Base-by-base conservation (phyloP, 1,140 invertebrate species). In the Chironomus striatipennis region DNA sequence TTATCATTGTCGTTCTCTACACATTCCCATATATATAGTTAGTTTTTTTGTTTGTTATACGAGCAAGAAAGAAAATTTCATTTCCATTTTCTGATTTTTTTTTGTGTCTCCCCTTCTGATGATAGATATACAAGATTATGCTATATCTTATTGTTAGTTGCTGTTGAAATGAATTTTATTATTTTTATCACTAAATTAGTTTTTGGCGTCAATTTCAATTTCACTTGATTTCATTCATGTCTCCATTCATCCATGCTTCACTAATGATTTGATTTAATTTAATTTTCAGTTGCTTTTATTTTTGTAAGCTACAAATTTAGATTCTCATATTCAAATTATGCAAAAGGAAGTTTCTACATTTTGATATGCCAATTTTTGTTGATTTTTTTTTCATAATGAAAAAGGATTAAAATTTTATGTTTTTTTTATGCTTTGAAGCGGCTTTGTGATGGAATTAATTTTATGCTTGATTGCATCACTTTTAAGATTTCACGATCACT, bases 171-270 rank as follows among this genome's bases (percentile, higher is more conserved):
- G n/a, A 15, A 57, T 57, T n/a, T n/a, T 12, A 15, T 12, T n/a
- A 57, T 57, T n/a, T n/a, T 34, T 57, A n/a, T n/a, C 47, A 57
- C 47, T 57, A 57, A 57, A 57, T 57, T 57, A 57, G 47, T 57
- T 57, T 57, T 57, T 57, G 47, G 47, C 47, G 47, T 57, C 47
- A 57, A 57, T 57, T 57, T 57, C 47, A 57, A 57, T 57, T 57
- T 57, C 47, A 57, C 47, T 57, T 57, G 5, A 12, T 10, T 34
- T 34, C 47, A n/a, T n/a, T 57, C n/a, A 57, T 57, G 47, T 57
- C 47, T 57, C 47, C 9, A 57, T 57, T 57, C 24, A 34, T 34
- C 24, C 24, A 34, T 34, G 24, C 24, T 34, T 34, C 24, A 34
- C 24, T 57, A 5, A 12, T 57, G 1, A 57, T n/a, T 57, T 57